phyloP scores from a whole-genome alignment of 2,888 invertebrate species.

The Agapostemon virescens region DNA sequence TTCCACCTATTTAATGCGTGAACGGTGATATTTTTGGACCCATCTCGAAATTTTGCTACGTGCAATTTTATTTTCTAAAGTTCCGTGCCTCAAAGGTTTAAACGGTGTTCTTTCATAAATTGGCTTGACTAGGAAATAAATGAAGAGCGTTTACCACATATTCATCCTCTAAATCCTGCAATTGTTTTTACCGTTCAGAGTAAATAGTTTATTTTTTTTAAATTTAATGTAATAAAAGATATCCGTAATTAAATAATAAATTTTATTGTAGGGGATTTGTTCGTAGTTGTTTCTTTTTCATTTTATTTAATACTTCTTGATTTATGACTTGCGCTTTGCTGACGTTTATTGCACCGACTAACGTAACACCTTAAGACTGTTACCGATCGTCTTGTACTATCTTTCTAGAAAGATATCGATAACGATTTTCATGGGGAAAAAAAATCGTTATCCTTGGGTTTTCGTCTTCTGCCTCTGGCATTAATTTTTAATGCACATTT shows the following conservation, averaged over 20 bases:
- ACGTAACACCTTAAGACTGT: not conserved
- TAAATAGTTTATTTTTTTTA: not conserved
- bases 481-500: not conserved
- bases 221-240: not conserved
- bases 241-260: not conserved
- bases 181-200: constrained; percentile 1
- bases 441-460: not conserved
- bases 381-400: not conserved
- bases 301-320: not conserved
- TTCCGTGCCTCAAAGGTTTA: no score
- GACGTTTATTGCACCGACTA: not conserved
- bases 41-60: no score
- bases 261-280: constrained; percentile 18
- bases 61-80: no score
- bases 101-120: no score
- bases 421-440: not conserved
- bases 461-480: not conserved
- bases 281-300: not conserved
- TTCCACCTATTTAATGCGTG: no score
- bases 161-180: not conserved
- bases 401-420: not conserved
- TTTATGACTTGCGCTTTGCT: not conserved
- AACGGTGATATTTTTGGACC: no score
- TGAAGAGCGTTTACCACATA: not conserved
- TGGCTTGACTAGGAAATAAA: no score